Base-by-base conservation (phyloP, 2,888 invertebrate genomes). In the Drosophila stalkeri region DNA sequence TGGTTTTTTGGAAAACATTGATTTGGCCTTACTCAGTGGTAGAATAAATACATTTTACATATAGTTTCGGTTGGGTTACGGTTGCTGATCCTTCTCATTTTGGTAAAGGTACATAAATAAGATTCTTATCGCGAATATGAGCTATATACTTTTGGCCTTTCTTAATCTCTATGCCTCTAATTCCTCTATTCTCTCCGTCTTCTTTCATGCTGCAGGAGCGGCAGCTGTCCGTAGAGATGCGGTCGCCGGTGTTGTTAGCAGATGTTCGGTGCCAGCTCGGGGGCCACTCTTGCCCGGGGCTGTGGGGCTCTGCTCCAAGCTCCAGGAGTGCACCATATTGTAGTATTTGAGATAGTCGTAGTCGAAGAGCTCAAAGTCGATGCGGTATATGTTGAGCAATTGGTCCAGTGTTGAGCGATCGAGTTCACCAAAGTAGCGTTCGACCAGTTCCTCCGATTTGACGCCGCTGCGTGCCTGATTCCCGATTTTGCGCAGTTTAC, bases 291-390 rank as follows among this genome's bases (percentile, higher is more conserved):
- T 39, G 11, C 44, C 60, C 33, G 66, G 44, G 8, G 62, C 57
- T 4, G 89, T 77, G 37, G 37, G 37, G 39, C 60, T 85, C 52
- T 71, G 75, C 23, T 86, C 87, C 49, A 64, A 33, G n/a, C 65
- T 73, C 87, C 85, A 85, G 14, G 85, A 76, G 71, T 94, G 89
- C 92, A 94, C 92, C 93, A 94, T 92, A 80, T 91, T 91, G 71
- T 93, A 94, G 92, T 95, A 95, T 90, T 94, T 93, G 77, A 92
- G 93, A 62, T 94, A 92, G 92, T 95, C 94, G 91, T 96, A 96
- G 82, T 95, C 95, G 90, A 96, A 96, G 93, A 96, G 94, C 92
- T 95, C 95, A 92, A 95, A 96, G 92, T 96, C 96, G 80, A 95
- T 92, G 82, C 94, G 94, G 90, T 95, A 96, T 89, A 95, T 95